phyloP scores from a whole-genome alignment of 1,140 invertebrate species.

The Papilio helenus region DNA sequence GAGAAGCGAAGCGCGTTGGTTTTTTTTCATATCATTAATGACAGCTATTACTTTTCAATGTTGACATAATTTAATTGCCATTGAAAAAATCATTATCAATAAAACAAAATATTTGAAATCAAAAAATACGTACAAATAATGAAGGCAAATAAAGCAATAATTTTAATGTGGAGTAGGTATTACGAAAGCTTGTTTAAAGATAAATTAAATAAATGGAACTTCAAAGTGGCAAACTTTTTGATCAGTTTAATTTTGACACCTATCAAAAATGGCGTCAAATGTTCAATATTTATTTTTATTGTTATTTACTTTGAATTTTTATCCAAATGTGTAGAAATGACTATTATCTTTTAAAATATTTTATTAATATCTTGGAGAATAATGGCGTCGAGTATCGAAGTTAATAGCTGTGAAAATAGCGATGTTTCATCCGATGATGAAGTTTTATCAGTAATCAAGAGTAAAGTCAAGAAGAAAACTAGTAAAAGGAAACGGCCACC shows the following conservation, averaged over 20 bases:
- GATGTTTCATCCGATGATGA: conserved; percentile 50
- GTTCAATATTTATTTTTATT: conserved; percentile 37
- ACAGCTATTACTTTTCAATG: conserved; percentile 70
- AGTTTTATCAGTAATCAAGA: conserved; percentile 44
- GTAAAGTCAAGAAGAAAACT: conserved; percentile 42
- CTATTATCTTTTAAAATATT: conserved; percentile 10
- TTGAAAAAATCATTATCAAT: background rate
- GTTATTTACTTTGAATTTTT: conserved; percentile 33
- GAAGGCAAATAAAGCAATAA: background rate
- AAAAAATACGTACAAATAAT: background rate
- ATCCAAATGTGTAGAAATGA: conserved; percentile 10
- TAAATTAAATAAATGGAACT: background rate
- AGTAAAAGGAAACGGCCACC: conserved; percentile 36
- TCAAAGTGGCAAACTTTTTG: background rate
- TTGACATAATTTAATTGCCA: conserved; percentile 64
- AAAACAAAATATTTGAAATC: background rate
- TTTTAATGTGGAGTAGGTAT: background rate
- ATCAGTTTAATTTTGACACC: conserved; percentile 35
- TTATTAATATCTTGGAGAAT: background rate
- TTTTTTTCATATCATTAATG: conserved; percentile 78
- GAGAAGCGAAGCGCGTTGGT: conserved; percentile 80
- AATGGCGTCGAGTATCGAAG: conserved; percentile 29
- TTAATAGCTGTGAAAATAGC: conserved; percentile 14
- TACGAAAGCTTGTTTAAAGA: background rate
- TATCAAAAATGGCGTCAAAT: conserved; percentile 41